A percentile compares a stretch with the other conserved stretches of the same genome.
Conservation (phyloP, 2,113 vertebrate species). For the Neolamprologus hecqui region DNA sequence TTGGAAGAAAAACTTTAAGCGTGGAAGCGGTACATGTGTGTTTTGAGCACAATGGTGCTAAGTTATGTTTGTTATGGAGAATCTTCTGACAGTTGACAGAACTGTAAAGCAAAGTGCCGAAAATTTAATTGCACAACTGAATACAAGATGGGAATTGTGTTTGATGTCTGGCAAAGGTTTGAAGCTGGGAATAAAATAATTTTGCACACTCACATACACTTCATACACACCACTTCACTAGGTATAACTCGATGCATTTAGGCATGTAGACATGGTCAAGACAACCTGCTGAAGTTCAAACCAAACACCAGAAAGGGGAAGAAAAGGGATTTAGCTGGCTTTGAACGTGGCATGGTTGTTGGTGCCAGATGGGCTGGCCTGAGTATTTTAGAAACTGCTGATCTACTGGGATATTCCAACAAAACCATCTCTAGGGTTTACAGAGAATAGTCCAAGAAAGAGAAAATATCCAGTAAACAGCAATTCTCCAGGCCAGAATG, state of each 20-base stretch:
- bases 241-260: not conserved
- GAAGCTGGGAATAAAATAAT: not conserved
- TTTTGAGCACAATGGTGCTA: conserved; percentile 8
- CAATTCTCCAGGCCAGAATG: not conserved
- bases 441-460: not conserved
- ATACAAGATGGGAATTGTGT: conserved; percentile 13
- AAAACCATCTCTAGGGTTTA: not conserved
- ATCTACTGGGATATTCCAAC: not conserved
- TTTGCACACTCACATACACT: not conserved
- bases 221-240: not conserved
- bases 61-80: conserved; percentile 27
- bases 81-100: conserved; percentile 29
- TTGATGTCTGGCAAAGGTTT: conserved; percentile 37
- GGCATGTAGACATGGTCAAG: not conserved
- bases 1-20: conserved; percentile 36
- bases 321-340: not conserved
- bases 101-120: conserved; percentile 2
- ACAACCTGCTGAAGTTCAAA: not conserved
- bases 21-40: not conserved
- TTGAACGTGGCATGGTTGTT: not conserved
- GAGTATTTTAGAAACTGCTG: not conserved
- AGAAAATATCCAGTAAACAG: not conserved
- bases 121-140: conserved; percentile 31
- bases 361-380: not conserved
- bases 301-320: not conserved